Evolutionary conservation across 2,113 vertebrate species (phyloP).

Genomic region (Aythya baeri): DNA sequence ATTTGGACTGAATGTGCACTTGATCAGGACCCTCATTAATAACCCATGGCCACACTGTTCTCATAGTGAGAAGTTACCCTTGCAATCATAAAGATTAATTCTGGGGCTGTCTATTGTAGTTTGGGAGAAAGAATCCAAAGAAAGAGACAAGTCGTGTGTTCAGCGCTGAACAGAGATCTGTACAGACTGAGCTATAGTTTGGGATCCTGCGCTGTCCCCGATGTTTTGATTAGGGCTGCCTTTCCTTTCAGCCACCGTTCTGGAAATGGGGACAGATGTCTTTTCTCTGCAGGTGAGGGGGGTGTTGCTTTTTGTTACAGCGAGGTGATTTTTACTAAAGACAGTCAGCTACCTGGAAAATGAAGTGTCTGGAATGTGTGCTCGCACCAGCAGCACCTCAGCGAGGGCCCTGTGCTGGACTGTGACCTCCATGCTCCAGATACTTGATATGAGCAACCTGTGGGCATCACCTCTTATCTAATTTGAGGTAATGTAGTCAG

Average conservation of each 20-base stretch:
- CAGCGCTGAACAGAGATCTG: not conserved
- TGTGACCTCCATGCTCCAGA: not conserved
- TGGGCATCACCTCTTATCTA: not conserved
- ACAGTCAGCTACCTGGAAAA: not conserved
- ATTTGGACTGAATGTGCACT: conserved; percentile 58
- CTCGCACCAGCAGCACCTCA: not conserved
- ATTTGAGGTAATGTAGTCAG: not conserved
- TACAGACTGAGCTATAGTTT: not conserved
- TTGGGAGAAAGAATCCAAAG: not conserved
- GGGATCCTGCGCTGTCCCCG: not conserved
- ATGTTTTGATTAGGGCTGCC: not conserved
- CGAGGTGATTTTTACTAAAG: not conserved
- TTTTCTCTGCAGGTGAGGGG: not conserved
- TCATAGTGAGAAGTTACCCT: not conserved
- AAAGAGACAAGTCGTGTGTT: not conserved
- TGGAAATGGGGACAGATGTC: not conserved
- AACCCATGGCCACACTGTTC: not conserved
- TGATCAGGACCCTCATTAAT: conserved; percentile 62
- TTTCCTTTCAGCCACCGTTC: not conserved
- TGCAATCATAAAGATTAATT: conserved; percentile 53
- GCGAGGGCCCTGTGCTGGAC: not conserved
- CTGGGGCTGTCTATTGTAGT: not conserved
- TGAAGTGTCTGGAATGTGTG: not conserved
- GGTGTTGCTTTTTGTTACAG: not conserved
- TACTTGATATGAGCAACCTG: not conserved